Evolutionary conservation across 2,113 vertebrate species (phyloP).

Genomic region (Nestor notabilis): DNA sequence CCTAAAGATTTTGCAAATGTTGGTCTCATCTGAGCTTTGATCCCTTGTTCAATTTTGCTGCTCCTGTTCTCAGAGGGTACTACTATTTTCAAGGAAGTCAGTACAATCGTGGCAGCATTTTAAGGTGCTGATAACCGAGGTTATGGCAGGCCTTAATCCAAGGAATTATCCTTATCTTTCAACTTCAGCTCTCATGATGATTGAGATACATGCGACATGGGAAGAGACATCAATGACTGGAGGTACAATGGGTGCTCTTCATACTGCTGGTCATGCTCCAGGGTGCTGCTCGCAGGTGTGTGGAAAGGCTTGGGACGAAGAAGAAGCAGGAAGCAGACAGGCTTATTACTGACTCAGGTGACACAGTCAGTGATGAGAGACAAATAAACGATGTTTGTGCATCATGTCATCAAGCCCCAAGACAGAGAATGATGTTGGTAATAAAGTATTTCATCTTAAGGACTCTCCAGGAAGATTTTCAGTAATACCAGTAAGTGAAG

Average conservation of each 20-base stretch:
- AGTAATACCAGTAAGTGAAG: neutral
- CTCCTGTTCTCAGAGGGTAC: neutral
- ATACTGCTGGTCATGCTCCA: neutral
- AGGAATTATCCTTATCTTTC: constrained; percentile 8
- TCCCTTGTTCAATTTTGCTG: neutral
- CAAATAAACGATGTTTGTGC: constrained; percentile 10
- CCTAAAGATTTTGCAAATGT: neutral
- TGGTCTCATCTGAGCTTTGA: neutral
- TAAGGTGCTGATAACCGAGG: neutral
- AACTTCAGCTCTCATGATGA: neutral
- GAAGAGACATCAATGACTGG: neutral
- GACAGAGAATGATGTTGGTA: constrained; percentile 9
- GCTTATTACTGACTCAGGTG: neutral
- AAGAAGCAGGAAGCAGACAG: neutral
- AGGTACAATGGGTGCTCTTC: neutral
- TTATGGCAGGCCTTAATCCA: neutral
- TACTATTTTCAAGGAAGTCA: neutral
- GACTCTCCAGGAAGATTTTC: neutral
- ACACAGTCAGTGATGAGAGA: neutral
- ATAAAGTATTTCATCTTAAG: constrained; percentile 18
- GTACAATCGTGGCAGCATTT: fast-evolving
- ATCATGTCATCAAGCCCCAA: neutral
- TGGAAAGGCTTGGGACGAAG: neutral
- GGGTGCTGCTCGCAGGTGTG: neutral
- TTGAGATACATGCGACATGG: neutral